Base-by-base conservation (phyloP, 2,888 invertebrate species). In the Caenorhabditis virilis region DNA sequence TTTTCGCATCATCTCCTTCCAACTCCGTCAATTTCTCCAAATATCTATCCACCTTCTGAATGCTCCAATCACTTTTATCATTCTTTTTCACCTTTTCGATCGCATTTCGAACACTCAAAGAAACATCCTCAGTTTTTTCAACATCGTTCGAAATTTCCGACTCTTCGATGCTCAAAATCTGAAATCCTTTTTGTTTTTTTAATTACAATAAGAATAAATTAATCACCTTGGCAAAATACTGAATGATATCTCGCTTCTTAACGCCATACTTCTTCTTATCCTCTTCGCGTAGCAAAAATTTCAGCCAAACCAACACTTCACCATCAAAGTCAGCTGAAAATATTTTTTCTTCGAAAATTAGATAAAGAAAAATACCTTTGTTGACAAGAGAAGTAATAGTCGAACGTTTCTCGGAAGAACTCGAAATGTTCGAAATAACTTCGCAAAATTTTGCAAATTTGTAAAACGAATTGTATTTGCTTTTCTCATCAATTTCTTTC, bases 1-100 rank as follows among this genome's bases (percentile, higher is more conserved):
- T 87, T 84, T 94, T 94, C 63, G 93, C 92, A 6, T 93, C 92
- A 84, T 95, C 94, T 83, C 88, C 90, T 0, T 92, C 92, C 41
- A 91, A 84, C 73, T 87, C 87, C 1, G 91, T 89, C 20, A 95
- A 85, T 51, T 89, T 87, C 62, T 89, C 87, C 20, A 95, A 87
- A 82, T 90, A 90, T 30, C 87, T 84, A 81, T 95, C 92, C 1
- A 73, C 59, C 53, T 76, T 74, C 46, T 72, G 74, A 15, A 76
- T 57, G 33, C 70, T 70, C 76, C 74, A 74, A 27, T 64, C 64
- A 35, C 65, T 59, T 39, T 70, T 65, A 13, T 57, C 54, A 15
- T 57, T 59, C 9, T 45, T 83, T 20, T 75, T 76, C 46, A 90
- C 91, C 56, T 88, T 86, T 63, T 89, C 88, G 84, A 91, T 93